Conservation (phyloP, 2,888 invertebrate species). For the Apoderus coryli region DNA sequence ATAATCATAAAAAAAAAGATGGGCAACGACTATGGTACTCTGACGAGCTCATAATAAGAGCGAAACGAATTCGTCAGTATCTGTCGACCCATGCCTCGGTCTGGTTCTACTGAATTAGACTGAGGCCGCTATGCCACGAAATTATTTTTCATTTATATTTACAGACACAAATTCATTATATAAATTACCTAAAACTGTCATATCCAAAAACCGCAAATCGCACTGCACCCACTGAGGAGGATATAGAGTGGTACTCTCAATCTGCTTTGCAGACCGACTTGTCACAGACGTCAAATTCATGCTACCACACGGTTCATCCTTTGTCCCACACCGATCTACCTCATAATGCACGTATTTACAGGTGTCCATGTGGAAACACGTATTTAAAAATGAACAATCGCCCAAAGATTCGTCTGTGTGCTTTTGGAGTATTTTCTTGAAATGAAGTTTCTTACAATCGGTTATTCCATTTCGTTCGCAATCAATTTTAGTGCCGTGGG, state of each 20-base stretch:
- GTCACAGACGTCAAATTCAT: slow-evolving; percentile 19
- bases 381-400: slow-evolving; percentile 95
- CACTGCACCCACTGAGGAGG: slow-evolving; percentile 97
- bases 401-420: slow-evolving; percentile 65
- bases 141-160: too few species aligned
- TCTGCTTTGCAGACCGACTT: slow-evolving; percentile 23
- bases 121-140: too few species aligned
- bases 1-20: too few species aligned
- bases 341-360: slow-evolving; percentile 98
- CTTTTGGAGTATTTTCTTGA: slow-evolving; percentile 88
- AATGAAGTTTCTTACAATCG: slow-evolving; percentile 82
- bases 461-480: slow-evolving; percentile 45
- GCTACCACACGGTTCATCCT: slow-evolving; percentile 28
- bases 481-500: slow-evolving; percentile 85
- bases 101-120: too few species aligned
- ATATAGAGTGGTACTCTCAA: slow-evolving; percentile 50
- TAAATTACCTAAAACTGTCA: slow-evolving; percentile 62
- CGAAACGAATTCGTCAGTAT: too few species aligned
- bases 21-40: too few species aligned
- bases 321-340: slow-evolving; percentile 61
- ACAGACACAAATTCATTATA: background rate
- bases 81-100: too few species aligned
- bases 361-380: slow-evolving; percentile 98
- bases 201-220: slow-evolving; percentile 80
- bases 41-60: too few species aligned